Percentiles rank a stretch among this genome's conserved stretches.
Conservation (phyloP, 2,113 vertebrate species). For the Chaetops frenatus region DNA sequence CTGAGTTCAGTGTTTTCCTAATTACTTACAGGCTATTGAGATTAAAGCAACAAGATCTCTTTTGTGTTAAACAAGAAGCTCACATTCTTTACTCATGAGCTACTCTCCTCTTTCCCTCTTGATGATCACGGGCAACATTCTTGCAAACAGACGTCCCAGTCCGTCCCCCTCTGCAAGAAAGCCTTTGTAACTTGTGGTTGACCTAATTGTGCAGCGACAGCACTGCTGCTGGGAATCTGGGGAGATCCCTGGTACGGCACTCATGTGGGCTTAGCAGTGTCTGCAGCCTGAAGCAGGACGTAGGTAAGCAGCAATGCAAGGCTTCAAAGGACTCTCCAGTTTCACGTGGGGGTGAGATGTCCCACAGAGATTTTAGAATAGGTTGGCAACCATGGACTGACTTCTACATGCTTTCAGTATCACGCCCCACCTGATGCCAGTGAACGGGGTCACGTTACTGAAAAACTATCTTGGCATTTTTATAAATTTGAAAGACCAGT, state of each 20-base stretch:
- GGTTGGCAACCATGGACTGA: fast-evolving
- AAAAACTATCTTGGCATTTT: not conserved
- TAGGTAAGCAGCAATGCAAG: not conserved
- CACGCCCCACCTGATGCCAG: not conserved
- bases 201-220: constrained; percentile 11
- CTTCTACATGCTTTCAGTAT: not conserved
- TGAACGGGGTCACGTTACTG: not conserved
- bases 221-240: not conserved
- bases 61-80: constrained; percentile 59
- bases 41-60: constrained; percentile 52
- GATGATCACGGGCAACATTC: not conserved
- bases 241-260: not conserved
- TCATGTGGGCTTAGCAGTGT: not conserved
- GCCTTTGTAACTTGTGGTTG: constrained; percentile 3
- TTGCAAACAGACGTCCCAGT: not conserved
- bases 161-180: not conserved
- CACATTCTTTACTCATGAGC: constrained; percentile 60
- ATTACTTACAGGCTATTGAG: constrained; percentile 47
- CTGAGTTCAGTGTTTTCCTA: constrained; percentile 11
- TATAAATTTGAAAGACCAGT: not conserved
- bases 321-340: not conserved
- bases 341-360: not conserved
- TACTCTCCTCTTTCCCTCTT: not conserved
- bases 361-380: fast-evolving
- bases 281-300: not conserved